Evolutionary conservation across 2,113 vertebrate genomes (phyloP).

Genomic region (Heliornis fulica): DNA sequence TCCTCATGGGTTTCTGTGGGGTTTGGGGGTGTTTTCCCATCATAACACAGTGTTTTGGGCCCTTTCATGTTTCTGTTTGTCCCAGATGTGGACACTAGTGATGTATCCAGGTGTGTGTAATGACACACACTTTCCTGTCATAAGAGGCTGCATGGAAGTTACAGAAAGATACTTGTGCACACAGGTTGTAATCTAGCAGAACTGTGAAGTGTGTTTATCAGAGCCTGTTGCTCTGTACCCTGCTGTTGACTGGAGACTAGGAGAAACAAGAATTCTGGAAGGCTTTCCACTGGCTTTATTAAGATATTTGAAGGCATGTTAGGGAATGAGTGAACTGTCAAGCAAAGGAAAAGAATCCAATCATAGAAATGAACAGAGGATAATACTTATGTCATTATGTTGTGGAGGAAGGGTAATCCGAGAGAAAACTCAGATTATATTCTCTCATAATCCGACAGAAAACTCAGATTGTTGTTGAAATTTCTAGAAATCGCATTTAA

Average conservation of each 20-base stretch:
- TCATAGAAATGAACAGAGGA: not conserved
- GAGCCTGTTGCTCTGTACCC: not conserved
- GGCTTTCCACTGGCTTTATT: not conserved
- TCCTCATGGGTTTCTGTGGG: no score
- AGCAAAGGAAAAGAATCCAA: not conserved
- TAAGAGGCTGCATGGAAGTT: not conserved
- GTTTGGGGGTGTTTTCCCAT: no score
- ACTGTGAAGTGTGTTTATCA: not conserved
- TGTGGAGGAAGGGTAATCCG: not conserved
- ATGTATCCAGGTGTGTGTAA: not conserved
- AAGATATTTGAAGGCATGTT: not conserved
- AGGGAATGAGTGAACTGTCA: not conserved
- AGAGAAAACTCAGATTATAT: not conserved
- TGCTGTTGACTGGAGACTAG: not conserved
- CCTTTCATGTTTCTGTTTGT: not conserved
- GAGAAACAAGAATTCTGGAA: not conserved
- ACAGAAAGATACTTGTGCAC: not conserved
- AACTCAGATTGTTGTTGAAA: not conserved
- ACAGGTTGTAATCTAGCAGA: not conserved
- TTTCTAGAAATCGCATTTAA: not conserved
- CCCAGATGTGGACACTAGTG: not conserved
- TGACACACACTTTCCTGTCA: not conserved
- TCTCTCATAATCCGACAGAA: not conserved
- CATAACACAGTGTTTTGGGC: rapidly evolving
- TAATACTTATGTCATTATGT: not conserved